A percentile compares a stretch with the other conserved stretches of the same genome.
Conservation (phyloP, 1,140 invertebrate species). For the Tetranychus cinnabarinus region DNA sequence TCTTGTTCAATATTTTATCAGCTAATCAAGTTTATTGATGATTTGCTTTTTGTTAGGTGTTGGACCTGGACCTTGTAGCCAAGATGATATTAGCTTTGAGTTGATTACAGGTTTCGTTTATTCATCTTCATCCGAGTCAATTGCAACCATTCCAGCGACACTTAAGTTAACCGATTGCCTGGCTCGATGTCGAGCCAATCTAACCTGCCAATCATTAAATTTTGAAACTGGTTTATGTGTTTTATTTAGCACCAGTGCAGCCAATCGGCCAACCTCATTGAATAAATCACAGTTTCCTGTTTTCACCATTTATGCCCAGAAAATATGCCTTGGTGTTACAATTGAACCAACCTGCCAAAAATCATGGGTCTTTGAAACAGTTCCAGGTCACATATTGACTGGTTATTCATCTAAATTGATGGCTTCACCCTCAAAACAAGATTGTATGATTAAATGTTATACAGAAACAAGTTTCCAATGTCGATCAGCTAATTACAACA, state of each 20-base stretch:
- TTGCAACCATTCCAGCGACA: conserved; percentile 66
- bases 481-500: conserved; percentile 71
- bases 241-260: conserved; percentile 41
- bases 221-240: conserved; percentile 86
- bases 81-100: conserved; percentile 32
- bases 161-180: conserved; percentile 77
- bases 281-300: conserved; percentile 78
- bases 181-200: conserved; percentile 63
- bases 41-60: too few relatives aligned
- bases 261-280: conserved; percentile 52
- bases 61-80: too few relatives aligned
- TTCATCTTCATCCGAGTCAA: conserved; percentile 47
- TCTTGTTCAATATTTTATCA: too few relatives aligned
- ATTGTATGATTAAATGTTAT: conserved; percentile 58
- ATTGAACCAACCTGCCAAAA: not conserved
- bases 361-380: not conserved
- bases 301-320: conserved; percentile 82
- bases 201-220: conserved; percentile 68
- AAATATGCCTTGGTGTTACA: conserved; percentile 40
- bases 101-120: conserved; percentile 74
- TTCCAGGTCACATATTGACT: not conserved
- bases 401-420: not conserved
- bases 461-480: conserved; percentile 65
- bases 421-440: not conserved
- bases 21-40: too few relatives aligned